These are phyloP conservation scores for Champsocephalus esox DNA, from an alignment of 2,797 vertebrate genomes.

Conservation along the genomic window DNA sequence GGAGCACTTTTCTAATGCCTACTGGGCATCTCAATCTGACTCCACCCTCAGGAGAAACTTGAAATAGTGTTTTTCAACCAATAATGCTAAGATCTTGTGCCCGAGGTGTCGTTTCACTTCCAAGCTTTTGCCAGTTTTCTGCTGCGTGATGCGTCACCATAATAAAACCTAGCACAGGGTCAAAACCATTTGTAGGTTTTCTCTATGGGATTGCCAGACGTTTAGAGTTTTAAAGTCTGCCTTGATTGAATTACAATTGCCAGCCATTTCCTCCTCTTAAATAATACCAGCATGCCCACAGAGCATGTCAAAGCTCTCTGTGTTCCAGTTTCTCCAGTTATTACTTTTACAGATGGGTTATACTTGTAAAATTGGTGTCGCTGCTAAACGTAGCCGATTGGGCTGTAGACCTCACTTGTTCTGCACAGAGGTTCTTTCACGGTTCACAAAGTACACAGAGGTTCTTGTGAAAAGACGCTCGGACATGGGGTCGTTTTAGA, in stretches of 20 bases:
- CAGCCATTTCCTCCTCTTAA: conserved; percentile 53
- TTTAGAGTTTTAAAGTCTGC: conserved; percentile 22
- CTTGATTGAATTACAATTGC: conserved; percentile 44
- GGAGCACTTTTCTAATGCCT: background rate
- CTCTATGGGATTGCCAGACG: conserved; percentile 21
- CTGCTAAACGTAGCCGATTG: conserved; percentile 42
- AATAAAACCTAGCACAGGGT: conserved; percentile 21
- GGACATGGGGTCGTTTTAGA: conserved; percentile 61
- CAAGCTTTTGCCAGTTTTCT: background rate
- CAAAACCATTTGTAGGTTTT: conserved; percentile 15
- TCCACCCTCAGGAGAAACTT: background rate
- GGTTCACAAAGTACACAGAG: conserved; percentile 56
- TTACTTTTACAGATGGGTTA: conserved; percentile 62
- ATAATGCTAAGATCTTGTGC: too few species aligned
- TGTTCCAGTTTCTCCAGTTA: conserved; percentile 45
- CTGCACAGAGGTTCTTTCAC: conserved; percentile 62
- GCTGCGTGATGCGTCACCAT: background rate
- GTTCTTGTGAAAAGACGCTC: conserved; percentile 30
- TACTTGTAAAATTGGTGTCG: conserved; percentile 52
- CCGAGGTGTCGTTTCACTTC: background rate
- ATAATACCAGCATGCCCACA: conserved; percentile 60
- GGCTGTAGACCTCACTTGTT: conserved; percentile 52
- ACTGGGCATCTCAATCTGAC: background rate
- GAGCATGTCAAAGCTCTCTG: conserved; percentile 48
- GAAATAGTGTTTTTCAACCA: background rate